Evolutionary conservation across 2,113 vertebrate genomes (phyloP), one percentile per base, ranked within the genome.

Genomic region (Nettapus auritus): DNA sequence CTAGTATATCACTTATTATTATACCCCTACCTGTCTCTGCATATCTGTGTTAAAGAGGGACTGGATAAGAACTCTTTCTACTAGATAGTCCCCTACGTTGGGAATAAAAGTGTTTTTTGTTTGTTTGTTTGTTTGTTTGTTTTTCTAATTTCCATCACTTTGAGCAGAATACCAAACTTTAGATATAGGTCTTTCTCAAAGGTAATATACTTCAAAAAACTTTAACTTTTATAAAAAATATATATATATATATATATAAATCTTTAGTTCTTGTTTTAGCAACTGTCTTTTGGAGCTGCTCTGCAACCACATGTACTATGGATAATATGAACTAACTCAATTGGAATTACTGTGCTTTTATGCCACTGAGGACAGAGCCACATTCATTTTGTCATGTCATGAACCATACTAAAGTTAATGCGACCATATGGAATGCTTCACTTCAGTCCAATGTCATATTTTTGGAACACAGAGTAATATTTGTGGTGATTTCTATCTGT

Each of bases 111-210:
- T 28, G 34, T 5, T 88, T 6, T 56, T 29, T 93, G 8, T 40
- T 40, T 40, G 12, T 40, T 40, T 40, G 9, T 40, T 40, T 40
- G 8, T 40, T 40, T 40, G 8, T 40, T 64, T 36, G 15, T 60
- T 63, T 63, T 63, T 63, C 34, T 93, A 96, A 93, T 93, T 86
- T 88, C 59, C 81, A n/a, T 81, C 33, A 70, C 28, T 93, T 91
- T 92, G 42, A 90, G 42, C 67, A 34, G 36, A 62, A 52, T 36
- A 86, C 18, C 69, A 94, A 94, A 75, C 26, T 25, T 76, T 38
- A 48, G 59, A 82, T 21, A 89, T 89, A 74, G 95, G 56, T 21
- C 23, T 57, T n/a, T 88, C 36, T 88, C 42, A 67, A 60, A 88
- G 59, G 74, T 31, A 75, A 48, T 9, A 33, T 64, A 77, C 28